These are phyloP conservation scores for Paedocypris sp. DNA, from an alignment of 2,113 vertebrate genomes.

Conservation along the genomic window DNA sequence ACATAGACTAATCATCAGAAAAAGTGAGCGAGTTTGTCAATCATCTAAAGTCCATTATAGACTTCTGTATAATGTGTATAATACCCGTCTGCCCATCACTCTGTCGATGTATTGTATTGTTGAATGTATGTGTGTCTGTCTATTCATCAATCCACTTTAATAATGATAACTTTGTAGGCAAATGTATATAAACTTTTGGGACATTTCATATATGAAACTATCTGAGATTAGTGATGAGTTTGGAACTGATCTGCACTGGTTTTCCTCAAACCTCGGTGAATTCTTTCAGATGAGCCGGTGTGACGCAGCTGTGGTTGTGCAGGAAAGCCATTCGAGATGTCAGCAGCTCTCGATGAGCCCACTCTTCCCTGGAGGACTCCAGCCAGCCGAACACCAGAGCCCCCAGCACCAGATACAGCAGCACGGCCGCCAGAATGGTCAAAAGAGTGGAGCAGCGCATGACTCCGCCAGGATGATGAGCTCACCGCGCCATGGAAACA, in stretches of 20 bases:
- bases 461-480: conserved; percentile 27
- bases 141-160: too few species aligned
- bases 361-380: conserved; percentile 63
- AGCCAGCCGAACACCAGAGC: conserved; percentile 74
- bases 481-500: background rate
- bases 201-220: too few species aligned
- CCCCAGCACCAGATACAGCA: conserved; percentile 75
- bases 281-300: conserved; percentile 44
- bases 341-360: conserved; percentile 50
- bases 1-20: too few species aligned
- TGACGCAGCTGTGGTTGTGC: conserved; percentile 61
- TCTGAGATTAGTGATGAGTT: too few species aligned
- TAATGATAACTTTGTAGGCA: too few species aligned
- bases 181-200: background rate
- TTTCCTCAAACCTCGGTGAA: conserved; percentile 62
- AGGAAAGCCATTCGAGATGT: conserved; percentile 56
- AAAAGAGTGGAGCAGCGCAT: conserved; percentile 75
- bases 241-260: too few species aligned
- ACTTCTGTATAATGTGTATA: too few species aligned
- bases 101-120: too few species aligned
- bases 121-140: too few species aligned
- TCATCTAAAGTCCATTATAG: too few species aligned
- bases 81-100: too few species aligned
- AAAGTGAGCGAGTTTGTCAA: too few species aligned
- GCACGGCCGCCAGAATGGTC: conserved; percentile 67